These are phyloP conservation scores for Calyptommatus sinebrachiatus DNA, from an alignment of 2,113 vertebrate genomes.

Conservation along the genomic window DNA sequence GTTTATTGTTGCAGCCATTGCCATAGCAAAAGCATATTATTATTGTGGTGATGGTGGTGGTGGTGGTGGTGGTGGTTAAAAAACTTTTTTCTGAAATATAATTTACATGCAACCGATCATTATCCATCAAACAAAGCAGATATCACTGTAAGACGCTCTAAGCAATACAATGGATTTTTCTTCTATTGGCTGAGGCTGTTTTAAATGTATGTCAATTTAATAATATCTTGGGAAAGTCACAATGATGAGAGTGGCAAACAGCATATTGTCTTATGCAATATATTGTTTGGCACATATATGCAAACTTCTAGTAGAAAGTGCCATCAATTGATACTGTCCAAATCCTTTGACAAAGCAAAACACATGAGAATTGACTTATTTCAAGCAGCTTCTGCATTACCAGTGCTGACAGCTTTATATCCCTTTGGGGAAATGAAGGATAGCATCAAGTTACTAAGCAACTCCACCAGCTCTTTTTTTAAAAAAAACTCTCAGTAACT, in stretches of 20 bases:
- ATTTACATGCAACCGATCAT: neutral
- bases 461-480: conserved; percentile 53
- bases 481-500: conserved; percentile 62
- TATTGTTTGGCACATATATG: conserved; percentile 24
- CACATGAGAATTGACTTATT: conserved; percentile 42
- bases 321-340: conserved; percentile 15
- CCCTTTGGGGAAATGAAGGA: conserved; percentile 62
- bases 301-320: neutral
- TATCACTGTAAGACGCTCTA: conserved; percentile 17
- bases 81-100: no score
- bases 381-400: conserved; percentile 48
- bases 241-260: neutral
- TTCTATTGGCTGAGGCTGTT: neutral
- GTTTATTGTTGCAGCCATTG: no score
- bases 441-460: conserved; percentile 68
- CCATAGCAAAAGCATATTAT: no score
- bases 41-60: no score
- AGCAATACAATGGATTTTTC: neutral
- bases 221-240: conserved; percentile 25
- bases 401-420: conserved; percentile 49
- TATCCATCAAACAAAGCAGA: conserved; percentile 36
- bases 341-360: conserved; percentile 50
- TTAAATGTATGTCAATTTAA: conserved; percentile 35
- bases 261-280: neutral
- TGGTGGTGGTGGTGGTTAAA: no score